phyloP scores from a whole-genome alignment of 2,888 invertebrate species.

The Brachyopa scutellaris region DNA sequence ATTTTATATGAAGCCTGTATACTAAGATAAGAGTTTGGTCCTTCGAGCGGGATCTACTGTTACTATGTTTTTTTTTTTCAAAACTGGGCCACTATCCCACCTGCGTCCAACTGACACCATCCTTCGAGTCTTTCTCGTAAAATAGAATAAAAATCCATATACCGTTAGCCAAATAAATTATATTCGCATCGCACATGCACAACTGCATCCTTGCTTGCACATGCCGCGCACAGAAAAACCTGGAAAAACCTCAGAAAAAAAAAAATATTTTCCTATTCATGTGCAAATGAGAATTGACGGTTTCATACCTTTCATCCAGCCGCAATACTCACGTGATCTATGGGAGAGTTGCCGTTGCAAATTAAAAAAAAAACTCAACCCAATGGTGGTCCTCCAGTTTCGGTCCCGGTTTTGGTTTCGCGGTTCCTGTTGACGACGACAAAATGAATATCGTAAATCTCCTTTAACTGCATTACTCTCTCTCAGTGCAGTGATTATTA shows the following conservation, averaged over 20 bases:
- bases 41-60: too few relatives aligned
- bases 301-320: slow-evolving; percentile 23
- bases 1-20: too few relatives aligned
- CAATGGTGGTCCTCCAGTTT: not conserved
- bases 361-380: slow-evolving; percentile 7
- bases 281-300: slow-evolving; percentile 42
- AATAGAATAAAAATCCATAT: slow-evolving; percentile 6
- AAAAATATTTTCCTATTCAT: slow-evolving; percentile 33
- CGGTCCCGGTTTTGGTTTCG: slow-evolving; percentile 21
- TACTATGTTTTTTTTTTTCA: too few relatives aligned
- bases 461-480: slow-evolving; percentile 65
- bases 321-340: slow-evolving; percentile 26
- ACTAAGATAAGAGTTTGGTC: too few relatives aligned
- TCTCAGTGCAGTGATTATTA: slow-evolving; percentile 59
- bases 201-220: too few relatives aligned
- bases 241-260: not conserved
- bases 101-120: too few relatives aligned
- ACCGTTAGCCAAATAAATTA: too few relatives aligned
- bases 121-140: too few relatives aligned
- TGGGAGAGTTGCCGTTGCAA: slow-evolving; percentile 14
- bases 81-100: too few relatives aligned
- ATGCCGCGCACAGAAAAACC: too few relatives aligned
- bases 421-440: slow-evolving; percentile 47
- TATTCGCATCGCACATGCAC: too few relatives aligned
- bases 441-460: slow-evolving; percentile 71